Evolutionary conservation across 2,113 vertebrate genomes (phyloP).

Genomic region (Choloepus hoffmanni): DNA sequence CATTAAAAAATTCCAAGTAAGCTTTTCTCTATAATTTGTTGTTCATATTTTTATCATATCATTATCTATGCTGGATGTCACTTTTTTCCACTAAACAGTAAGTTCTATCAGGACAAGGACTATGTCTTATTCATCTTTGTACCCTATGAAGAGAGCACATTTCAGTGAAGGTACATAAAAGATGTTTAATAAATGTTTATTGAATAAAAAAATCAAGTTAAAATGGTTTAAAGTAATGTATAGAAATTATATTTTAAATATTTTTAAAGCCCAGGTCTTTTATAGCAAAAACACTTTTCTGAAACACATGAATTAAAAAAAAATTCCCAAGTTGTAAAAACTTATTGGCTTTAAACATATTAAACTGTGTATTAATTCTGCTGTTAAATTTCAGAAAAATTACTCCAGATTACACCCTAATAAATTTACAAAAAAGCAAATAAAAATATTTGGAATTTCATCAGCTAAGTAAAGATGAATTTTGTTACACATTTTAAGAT

Average conservation of each 20-base stretch:
- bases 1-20: constrained; percentile 2
- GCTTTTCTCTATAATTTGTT: too few relatives aligned
- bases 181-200: too few relatives aligned
- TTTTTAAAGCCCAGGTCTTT: constrained; percentile 11
- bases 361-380: neutral
- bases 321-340: constrained; percentile 25
- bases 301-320: constrained; percentile 7
- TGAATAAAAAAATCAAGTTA: constrained; percentile 27
- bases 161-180: too few relatives aligned
- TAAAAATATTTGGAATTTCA: constrained; percentile 40
- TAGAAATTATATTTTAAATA: constrained; percentile 3
- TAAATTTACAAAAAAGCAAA: constrained; percentile 44
- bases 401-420: neutral
- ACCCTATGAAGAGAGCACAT: too few relatives aligned
- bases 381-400: neutral
- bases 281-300: constrained; percentile 6
- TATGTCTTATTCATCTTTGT: too few relatives aligned
- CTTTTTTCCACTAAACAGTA: too few relatives aligned
- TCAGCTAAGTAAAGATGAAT: neutral
- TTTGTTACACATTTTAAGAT: neutral
- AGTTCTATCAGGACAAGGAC: too few relatives aligned
- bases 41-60: too few relatives aligned
- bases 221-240: neutral
- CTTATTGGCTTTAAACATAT: neutral
- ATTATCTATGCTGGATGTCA: too few relatives aligned